These are phyloP conservation scores for Ctenopoma kingsleyae DNA, from an alignment of 2,797 vertebrate species.

Conservation along the genomic window DNA sequence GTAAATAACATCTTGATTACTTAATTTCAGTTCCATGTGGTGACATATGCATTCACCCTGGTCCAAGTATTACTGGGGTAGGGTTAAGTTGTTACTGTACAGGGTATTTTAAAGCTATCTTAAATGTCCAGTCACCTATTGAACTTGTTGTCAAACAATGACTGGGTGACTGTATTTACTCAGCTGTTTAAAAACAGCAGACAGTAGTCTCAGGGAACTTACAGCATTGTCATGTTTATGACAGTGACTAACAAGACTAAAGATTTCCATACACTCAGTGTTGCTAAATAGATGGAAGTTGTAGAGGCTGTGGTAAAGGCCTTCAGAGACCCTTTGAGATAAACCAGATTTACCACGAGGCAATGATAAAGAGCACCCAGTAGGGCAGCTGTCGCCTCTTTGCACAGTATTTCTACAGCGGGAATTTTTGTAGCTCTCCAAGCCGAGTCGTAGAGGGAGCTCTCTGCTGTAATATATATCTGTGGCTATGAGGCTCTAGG, in stretches of 20 bases:
- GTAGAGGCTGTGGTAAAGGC: slow-evolving; percentile 15
- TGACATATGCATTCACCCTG: no score
- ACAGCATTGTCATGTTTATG: background rate
- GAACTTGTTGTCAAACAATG: no score
- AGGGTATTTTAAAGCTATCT: no score
- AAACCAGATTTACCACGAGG: slow-evolving; percentile 1
- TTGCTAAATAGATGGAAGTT: background rate
- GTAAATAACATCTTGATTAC: no score
- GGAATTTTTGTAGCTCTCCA: slow-evolving; percentile 85
- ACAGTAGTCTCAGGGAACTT: background rate
- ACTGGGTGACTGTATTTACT: no score
- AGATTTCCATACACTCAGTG: background rate
- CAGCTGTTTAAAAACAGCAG: background rate
- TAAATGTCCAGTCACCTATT: no score
- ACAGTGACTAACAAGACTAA: background rate
- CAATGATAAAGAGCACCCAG: background rate
- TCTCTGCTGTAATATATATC: slow-evolving; percentile 81
- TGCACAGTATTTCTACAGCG: slow-evolving; percentile 36
- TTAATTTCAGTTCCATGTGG: no score
- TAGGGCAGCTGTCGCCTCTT: slow-evolving; percentile 42
- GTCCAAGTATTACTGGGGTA: no score
- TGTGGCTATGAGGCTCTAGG: slow-evolving; percentile 73
- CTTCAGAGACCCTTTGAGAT: background rate
- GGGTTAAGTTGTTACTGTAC: no score
- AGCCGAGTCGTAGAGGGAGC: slow-evolving; percentile 90